Evolutionary conservation across 2,888 invertebrate genomes (phyloP).

Genomic region (Chaetogeoica ovagalla): DNA sequence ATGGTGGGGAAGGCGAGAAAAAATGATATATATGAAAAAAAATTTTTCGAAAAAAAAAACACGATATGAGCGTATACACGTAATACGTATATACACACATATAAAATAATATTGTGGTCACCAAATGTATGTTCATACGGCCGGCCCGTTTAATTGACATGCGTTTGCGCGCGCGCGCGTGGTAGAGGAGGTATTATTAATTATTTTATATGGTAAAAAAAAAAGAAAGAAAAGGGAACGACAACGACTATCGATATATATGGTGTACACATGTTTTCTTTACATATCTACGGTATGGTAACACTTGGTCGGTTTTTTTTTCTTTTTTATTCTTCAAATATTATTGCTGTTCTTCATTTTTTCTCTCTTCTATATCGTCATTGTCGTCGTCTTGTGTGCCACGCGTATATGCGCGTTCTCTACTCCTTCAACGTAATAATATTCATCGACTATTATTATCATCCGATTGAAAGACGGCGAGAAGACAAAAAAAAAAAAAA

Average conservation of each 20-base stretch:
- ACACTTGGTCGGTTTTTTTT: conserved; percentile 34
- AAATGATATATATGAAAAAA: conserved; percentile 3
- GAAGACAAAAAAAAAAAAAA: conserved; percentile 5
- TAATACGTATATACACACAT: not conserved
- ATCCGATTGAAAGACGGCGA: conserved; percentile 44
- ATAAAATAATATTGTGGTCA: conserved; percentile 39
- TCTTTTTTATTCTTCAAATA: not conserved
- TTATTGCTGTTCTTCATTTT: not conserved
- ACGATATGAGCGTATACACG: not conserved
- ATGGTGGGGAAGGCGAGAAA: not conserved
- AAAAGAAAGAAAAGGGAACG: conserved; percentile 28
- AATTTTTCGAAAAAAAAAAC: not conserved
- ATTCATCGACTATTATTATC: conserved; percentile 49
- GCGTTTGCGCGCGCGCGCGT: not conserved
- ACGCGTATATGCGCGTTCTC: not conserved
- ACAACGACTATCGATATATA: conserved; percentile 26
- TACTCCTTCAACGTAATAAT: conserved; percentile 1
- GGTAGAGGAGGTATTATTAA: conserved; percentile 52
- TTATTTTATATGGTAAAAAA: conserved; percentile 27
- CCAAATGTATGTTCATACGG: conserved; percentile 28
- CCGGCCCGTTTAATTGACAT: conserved; percentile 50
- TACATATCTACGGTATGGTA: conserved; percentile 28
- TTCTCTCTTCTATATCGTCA: conserved; percentile 14
- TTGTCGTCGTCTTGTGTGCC: not conserved
- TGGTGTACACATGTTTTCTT: conserved; percentile 41